These are phyloP conservation scores for Delphinus delphis DNA, from an alignment of 2,113 vertebrate species.

Conservation along the genomic window DNA sequence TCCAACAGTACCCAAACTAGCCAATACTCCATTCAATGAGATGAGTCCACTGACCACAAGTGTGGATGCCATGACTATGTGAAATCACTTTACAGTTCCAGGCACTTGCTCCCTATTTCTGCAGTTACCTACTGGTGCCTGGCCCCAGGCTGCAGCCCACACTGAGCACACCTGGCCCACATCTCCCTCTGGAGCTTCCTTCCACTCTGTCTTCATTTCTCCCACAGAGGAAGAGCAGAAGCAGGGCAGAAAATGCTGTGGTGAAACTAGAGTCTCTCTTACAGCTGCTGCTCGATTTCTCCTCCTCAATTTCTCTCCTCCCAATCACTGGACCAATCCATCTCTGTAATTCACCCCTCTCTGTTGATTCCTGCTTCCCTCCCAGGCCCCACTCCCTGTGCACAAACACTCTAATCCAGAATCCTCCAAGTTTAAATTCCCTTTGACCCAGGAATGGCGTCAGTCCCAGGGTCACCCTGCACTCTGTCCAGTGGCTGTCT, in stretches of 20 bases:
- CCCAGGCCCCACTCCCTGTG: background rate
- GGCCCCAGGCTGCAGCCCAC: background rate
- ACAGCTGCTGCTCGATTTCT: background rate
- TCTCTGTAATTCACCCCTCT: background rate
- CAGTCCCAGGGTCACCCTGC: background rate
- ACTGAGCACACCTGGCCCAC: background rate
- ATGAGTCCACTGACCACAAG: background rate
- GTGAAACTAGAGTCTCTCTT: background rate
- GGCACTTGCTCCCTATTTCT: background rate
- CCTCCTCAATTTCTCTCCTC: background rate
- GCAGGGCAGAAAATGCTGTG: background rate
- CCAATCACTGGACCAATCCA: background rate
- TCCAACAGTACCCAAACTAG: background rate
- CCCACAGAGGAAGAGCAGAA: background rate
- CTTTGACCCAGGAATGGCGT: background rate
- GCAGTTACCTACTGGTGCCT: background rate
- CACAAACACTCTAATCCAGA: background rate
- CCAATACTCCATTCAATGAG: background rate
- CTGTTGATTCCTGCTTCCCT: background rate
- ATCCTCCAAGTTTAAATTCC: background rate
- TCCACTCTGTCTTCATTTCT: background rate
- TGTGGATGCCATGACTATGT: fast-evolving
- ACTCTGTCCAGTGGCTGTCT: background rate
- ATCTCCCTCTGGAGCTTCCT: background rate
- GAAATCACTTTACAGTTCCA: background rate